Base-by-base conservation (phyloP, 2,888 invertebrate genomes). In the Protophormia terraenovae region DNA sequence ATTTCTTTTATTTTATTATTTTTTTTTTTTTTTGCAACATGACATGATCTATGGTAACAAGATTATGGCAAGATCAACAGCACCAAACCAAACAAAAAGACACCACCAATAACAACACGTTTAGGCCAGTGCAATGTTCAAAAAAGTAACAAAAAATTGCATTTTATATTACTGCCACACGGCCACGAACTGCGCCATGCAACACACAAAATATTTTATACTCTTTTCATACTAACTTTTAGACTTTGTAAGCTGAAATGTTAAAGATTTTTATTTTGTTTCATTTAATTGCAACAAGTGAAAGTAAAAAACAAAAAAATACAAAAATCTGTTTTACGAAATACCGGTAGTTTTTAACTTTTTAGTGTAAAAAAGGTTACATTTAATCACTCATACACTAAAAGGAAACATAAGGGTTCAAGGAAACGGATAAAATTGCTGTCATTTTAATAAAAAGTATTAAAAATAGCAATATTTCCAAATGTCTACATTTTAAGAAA, bases 201-300 rank as follows among this genome's bases (percentile, higher is more conserved):
- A 71, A 76, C 53, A 22, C 22, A 53, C n/a, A n/a, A 82, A 71
- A 71, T 69, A 58, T 45, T 64, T 72, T 24, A 12, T 71, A 60
- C 27, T 32, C 27, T 7, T 35, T 27, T 35, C 64, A 62, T 64
- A 53, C 53, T 38, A 19, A 60, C 55, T 60, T 67, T 19, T 29
- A 60, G 29, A 41, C 60, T 60, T 60, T 50, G 60, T 50, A 29
- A 67, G 19, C 38, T 41, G n/a, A 69, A 24, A 38, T 75, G 16
- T 24, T 55, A 16, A 45, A 55, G 62, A 72, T 79, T 77, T 76
- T 84, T 58, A 29, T 67, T 83, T 75, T 84, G 72, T 81, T 73
- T 73, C 67, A 73, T 77, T 82, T 82, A 85, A 85, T 85, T 85
- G 85, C 85, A 85, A 77, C 82, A 85, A 82, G 82, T 82, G 82